Percentiles rank a stretch among this genome's conserved stretches.
These are phyloP conservation scores for Ditylenchus weischeri DNA, from an alignment of 2,888 invertebrate species.

Conservation along the genomic window DNA sequence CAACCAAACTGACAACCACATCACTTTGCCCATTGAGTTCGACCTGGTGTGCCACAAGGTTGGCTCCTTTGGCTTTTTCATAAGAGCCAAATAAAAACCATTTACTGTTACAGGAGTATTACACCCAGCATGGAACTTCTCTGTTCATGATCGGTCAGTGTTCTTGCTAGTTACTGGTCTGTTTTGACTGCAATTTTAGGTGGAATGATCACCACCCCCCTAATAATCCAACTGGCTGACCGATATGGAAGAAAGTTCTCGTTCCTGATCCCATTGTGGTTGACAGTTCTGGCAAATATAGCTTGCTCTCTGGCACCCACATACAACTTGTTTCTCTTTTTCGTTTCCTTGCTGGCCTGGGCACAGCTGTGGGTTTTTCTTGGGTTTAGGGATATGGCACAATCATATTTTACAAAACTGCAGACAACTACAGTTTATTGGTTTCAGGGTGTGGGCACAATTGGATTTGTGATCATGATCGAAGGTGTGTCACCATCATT, in stretches of 20 bases:
- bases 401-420: too few species aligned
- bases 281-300: constrained; percentile 48
- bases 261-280: constrained; percentile 49
- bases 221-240: constrained; percentile 50
- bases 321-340: constrained; percentile 47
- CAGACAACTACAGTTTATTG: background rate
- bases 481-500: constrained; percentile 39
- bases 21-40: constrained; percentile 33
- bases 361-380: constrained; percentile 35
- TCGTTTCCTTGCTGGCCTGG: constrained; percentile 52
- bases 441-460: constrained; percentile 38
- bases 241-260: constrained; percentile 45
- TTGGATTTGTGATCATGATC: constrained; percentile 39
- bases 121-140: constrained; percentile 45
- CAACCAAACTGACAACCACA: constrained; percentile 11
- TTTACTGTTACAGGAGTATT: constrained; percentile 27
- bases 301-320: constrained; percentile 44
- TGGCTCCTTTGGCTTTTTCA: too few species aligned
- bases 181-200: constrained; percentile 8
- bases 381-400: too few species aligned
- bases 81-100: too few species aligned
- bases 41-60: constrained; percentile 45
- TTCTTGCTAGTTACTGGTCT: background rate
- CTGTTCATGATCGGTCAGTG: constrained; percentile 51
- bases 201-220: constrained; percentile 43